Evolutionary conservation across 2,113 vertebrate genomes (phyloP), one percentile per base, ranked within the genome.

Genomic region (Corythaeola cristata): DNA sequence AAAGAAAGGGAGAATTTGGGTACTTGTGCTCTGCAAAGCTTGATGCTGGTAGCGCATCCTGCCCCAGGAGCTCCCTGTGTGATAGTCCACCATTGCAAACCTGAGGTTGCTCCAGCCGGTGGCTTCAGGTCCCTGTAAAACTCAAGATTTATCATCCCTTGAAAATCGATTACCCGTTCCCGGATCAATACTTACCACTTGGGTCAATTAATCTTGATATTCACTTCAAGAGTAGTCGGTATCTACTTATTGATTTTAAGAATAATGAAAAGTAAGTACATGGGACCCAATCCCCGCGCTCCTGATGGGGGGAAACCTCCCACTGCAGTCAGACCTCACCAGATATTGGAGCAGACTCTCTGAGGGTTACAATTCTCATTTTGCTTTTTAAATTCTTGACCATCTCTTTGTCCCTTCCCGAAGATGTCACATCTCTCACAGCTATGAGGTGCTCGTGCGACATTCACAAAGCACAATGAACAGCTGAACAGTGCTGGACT

Each of bases 181-280:
- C 67, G 62, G 85, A 97, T 97, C 97, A 97, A 97, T 97, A 97
- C 72, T 94, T 95, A 96, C 96, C 94, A 96, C 93, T 96, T 90
- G 96, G 96, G 96, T 97, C 96, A 97, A 97, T 97, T 97, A 97
- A 97, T 97, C 97, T 97, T 97, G 94, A 97, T 97, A 97, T 82
- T 97, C 93, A 60, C 63, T 94, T 97, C 90, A 96, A 94, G 69
- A 93, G 90, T 97, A 95, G 96, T 97, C 96, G 96, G 89, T 96
- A 97, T 96, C 95, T 95, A 93, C 80, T 97, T 97, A 97, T 96
- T 96, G 97, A 97, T 97, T 97, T 95, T 94, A 97, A 97, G 86
- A 94, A 92, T 97, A 97, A 97, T 97, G 96, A 97, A 89, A 97
- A 96, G 92, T 97, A 96, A 94, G 82, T 94, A 94, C 35, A 35